Evolutionary conservation across 2,888 invertebrate genomes (phyloP).

Genomic region (Liopterus haemorrhoidalis): DNA sequence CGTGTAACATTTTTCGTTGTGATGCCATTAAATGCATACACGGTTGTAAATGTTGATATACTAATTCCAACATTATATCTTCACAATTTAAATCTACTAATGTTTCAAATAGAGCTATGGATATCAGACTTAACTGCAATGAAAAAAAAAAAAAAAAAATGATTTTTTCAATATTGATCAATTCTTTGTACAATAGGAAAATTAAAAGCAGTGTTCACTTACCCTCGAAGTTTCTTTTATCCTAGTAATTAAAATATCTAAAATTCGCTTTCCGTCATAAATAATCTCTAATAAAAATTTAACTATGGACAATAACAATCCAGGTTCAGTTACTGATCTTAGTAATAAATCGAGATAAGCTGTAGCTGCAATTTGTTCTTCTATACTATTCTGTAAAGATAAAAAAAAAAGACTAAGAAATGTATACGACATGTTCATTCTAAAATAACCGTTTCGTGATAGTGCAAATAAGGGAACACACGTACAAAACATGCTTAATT

Average conservation of each 20-base stretch:
- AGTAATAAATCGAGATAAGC: conserved; percentile 89
- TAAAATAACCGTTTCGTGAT: too few species aligned
- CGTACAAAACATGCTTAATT: too few species aligned
- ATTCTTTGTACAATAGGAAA: neutral
- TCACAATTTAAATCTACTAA: conserved; percentile 89
- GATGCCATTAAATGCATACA: conserved; percentile 76
- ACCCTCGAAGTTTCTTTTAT: conserved; percentile 70
- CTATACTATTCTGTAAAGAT: conserved; percentile 72
- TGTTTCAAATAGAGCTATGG: conserved; percentile 84
- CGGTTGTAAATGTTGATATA: conserved; percentile 77
- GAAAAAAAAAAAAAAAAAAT: conserved; percentile 11
- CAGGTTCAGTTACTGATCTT: conserved; percentile 78
- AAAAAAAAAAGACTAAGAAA: too few species aligned
- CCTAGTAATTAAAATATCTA: conserved; percentile 76
- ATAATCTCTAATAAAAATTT: conserved; percentile 77
- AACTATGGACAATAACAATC: conserved; percentile 74
- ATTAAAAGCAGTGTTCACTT: conserved; percentile 32
- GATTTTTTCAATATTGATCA: neutral
- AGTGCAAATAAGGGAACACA: too few species aligned
- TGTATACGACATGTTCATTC: too few species aligned
- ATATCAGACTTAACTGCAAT: conserved; percentile 72
- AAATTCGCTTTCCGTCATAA: conserved; percentile 76
- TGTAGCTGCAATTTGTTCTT: conserved; percentile 87
- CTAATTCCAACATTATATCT: conserved; percentile 88
- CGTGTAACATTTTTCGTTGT: conserved; percentile 64